Base-by-base conservation (phyloP, 2,888 invertebrate species). In the Idaea biselata region DNA sequence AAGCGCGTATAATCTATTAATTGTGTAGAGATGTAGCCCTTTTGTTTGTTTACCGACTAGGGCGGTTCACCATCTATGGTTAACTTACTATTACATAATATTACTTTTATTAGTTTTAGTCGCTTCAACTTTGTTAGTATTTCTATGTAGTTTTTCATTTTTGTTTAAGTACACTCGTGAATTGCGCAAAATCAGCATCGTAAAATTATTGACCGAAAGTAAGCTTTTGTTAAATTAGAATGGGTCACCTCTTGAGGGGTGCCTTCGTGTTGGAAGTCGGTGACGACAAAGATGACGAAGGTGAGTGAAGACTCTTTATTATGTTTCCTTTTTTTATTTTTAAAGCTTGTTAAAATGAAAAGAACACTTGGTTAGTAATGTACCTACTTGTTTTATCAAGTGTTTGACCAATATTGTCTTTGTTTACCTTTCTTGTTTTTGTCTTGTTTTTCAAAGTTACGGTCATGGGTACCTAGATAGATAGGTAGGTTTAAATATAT, bases 1-100 rank as follows among this genome's bases (percentile, higher is more conserved):
- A 78, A 81, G 77, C 79, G 82, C 74, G 74, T 70, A 74, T 78
- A 72, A 66, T 72, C 76, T 64, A 68, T 66, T 80, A 73, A 56
- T 56, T 75, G 75, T 76, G 83, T 74, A 80, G 92, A 91, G 79
- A 92, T 92, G 92, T 92, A 92, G 92, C 89, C 91, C 73, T 74
- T 81, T 84, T 84, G 72, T 68, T 77, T 72, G 71, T 74, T 61
- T 70, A 78, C 91, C 91, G 91, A 91, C 91, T 84, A 71, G 87
- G 74, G 90, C 91, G 91, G 92, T 68, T 57, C 18, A 18, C 17
- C 18, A 68, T 72, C 57, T 73, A 68, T 72, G 71, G 65, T 68
- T 72, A 63, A 56, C 18, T 56, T 18, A 56, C 69, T 72, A 64
- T 72, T 71, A 68, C 61, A 73, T 74, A 65, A 59, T 71, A 69